phyloP scores from a whole-genome alignment of 35 echinoderm and acorn worm genomes.

The Lytechinus pictus region DNA sequence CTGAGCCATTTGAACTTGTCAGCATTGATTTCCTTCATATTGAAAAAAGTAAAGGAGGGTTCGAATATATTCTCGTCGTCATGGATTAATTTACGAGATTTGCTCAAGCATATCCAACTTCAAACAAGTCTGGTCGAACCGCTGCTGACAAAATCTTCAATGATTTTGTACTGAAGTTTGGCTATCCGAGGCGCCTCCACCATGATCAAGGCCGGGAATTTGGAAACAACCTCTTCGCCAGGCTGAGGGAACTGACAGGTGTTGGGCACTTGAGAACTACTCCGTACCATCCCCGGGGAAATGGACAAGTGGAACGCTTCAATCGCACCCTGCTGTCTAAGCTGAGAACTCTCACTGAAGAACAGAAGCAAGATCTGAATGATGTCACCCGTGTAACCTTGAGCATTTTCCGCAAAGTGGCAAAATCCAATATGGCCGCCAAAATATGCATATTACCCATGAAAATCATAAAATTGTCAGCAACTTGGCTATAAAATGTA shows the following conservation, averaged over 20 bases:
- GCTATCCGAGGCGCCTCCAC: not conserved
- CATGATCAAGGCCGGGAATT: not conserved
- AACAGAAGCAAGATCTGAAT: constrained; percentile 69
- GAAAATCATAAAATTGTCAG: too few relatives aligned
- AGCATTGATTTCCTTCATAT: constrained; percentile 74
- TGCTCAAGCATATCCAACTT: constrained; percentile 78
- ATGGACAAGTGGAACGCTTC: not conserved
- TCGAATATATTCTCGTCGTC: constrained; percentile 74
- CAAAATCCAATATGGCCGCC: too few relatives aligned
- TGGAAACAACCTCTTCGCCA: not conserved
- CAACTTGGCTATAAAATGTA: too few relatives aligned
- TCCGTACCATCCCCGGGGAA: not conserved
- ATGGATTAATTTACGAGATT: constrained; percentile 73
- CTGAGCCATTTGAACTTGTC: constrained; percentile 63
- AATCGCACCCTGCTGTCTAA: not conserved
- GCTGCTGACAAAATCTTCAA: not conserved
- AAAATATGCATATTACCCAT: too few relatives aligned
- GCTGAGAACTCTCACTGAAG: not conserved
- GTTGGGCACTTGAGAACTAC: not conserved
- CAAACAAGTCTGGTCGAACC: constrained; percentile 33
- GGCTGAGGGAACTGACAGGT: not conserved
- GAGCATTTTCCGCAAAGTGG: too few relatives aligned
- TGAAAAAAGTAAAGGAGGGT: constrained; percentile 64
- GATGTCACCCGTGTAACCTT: too few relatives aligned
- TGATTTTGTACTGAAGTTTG: not conserved